A percentile compares a stretch with the other conserved stretches of the same genome.
These are phyloP conservation scores for Pocota personata DNA, from an alignment of 2,888 invertebrate genomes.

Conservation along the genomic window DNA sequence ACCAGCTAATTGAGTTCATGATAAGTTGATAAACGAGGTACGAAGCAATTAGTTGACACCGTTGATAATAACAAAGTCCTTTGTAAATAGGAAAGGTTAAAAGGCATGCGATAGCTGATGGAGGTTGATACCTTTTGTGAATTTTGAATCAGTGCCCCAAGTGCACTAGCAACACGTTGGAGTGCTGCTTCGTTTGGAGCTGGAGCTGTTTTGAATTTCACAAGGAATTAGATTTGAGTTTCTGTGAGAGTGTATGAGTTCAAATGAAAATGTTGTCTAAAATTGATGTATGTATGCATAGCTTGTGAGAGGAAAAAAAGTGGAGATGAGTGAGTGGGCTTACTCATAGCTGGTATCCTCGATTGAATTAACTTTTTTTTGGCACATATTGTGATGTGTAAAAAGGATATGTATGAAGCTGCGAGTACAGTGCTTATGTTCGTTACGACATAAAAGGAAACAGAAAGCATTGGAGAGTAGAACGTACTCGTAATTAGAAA, in stretches of 20 bases:
- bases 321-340: no score
- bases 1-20: slow-evolving; percentile 22
- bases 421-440: no score
- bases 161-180: neutral
- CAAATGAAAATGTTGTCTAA: no score
- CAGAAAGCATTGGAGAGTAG: neutral
- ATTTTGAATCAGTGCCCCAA: neutral
- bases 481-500: neutral
- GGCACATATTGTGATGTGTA: no score
- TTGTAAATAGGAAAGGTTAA: neutral
- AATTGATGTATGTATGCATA: no score
- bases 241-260: neutral
- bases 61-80: slow-evolving; percentile 8
- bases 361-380: no score
- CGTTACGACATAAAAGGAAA: neutral
- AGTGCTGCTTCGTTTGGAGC: neutral
- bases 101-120: neutral
- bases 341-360: no score
- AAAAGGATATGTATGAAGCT: no score
- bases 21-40: slow-evolving; percentile 36
- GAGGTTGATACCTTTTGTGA: neutral
- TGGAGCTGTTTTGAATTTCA: neutral
- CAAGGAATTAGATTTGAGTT: neutral
- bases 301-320: no score
- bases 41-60: slow-evolving; percentile 31